Percentiles rank a stretch among this genome's conserved stretches.
phyloP scores from a whole-genome alignment of 2,797 vertebrate species.

The Prunella strophiata region DNA sequence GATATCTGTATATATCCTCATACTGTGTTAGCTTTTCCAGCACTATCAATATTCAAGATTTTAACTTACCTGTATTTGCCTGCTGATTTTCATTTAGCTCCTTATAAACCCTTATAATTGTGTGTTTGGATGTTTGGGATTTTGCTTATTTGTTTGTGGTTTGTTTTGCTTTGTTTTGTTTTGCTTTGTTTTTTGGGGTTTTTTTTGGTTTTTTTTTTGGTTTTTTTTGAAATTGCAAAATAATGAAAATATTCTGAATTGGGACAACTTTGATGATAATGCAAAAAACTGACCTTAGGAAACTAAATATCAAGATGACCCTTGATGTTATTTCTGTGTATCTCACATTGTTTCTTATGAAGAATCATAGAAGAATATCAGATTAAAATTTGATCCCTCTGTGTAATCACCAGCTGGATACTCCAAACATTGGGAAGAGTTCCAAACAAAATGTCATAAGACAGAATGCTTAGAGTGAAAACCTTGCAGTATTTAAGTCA shows the following conservation, averaged over 20 bases:
- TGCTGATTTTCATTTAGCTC: background rate
- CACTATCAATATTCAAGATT: background rate
- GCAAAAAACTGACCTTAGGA: background rate
- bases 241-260: background rate
- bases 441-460: background rate
- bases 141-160: background rate
- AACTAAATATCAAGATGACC: background rate
- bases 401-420: background rate
- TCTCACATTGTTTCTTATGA: background rate
- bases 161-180: background rate
- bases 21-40: background rate
- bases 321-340: background rate
- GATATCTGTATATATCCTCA: background rate
- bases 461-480: background rate
- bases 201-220: too few relatives aligned
- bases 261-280: background rate
- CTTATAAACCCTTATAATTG: background rate
- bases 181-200: background rate
- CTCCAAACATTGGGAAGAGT: background rate
- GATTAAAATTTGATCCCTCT: conserved; percentile 21
- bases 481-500: background rate
- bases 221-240: background rate
- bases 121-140: background rate
- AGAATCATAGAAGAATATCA: background rate
- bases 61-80: background rate